phyloP scores from a whole-genome alignment of 1,140 invertebrate species.

The Procambarus virginalis region DNA sequence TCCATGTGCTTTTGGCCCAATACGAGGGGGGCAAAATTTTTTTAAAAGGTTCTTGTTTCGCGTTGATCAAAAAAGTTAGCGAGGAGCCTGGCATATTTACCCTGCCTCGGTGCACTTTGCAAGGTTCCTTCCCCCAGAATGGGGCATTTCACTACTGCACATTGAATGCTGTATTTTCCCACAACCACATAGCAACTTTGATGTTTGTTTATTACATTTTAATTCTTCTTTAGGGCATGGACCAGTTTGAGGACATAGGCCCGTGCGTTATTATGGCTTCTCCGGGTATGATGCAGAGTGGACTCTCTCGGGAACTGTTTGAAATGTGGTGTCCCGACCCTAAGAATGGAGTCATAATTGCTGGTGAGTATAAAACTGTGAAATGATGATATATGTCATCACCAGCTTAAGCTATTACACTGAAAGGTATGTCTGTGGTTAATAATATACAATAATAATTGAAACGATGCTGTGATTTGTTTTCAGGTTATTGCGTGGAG shows the following conservation, averaged over 20 bases:
- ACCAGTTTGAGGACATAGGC: constrained; percentile 99
- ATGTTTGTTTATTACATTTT: not conserved
- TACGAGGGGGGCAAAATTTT: too few species aligned
- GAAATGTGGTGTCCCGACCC: constrained; percentile 99
- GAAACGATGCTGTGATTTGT: too few species aligned
- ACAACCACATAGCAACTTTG: not conserved
- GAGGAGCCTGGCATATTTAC: too few species aligned
- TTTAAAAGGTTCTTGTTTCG: too few species aligned
- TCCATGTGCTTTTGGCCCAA: too few species aligned
- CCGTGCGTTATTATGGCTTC: constrained; percentile 99
- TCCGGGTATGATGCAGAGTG: constrained; percentile 99
- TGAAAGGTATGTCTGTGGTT: too few species aligned
- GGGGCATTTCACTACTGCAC: too few species aligned
- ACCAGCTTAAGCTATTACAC: too few species aligned
- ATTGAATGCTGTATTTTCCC: not conserved
- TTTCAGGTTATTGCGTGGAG: constrained; percentile 95
- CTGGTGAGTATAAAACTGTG: constrained; percentile 77
- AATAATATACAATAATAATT: too few species aligned
- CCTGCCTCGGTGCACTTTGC: too few species aligned
- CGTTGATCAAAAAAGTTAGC: too few species aligned
- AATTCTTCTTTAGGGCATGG: constrained; percentile 85
- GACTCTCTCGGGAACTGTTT: constrained; percentile 96
- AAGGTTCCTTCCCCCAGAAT: too few species aligned
- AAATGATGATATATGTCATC: not conserved
- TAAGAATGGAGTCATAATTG: constrained; percentile 98